These are phyloP conservation scores for Propithecus deckenii DNA, from an alignment of 2,797 vertebrate genomes.

Conservation along the genomic window DNA sequence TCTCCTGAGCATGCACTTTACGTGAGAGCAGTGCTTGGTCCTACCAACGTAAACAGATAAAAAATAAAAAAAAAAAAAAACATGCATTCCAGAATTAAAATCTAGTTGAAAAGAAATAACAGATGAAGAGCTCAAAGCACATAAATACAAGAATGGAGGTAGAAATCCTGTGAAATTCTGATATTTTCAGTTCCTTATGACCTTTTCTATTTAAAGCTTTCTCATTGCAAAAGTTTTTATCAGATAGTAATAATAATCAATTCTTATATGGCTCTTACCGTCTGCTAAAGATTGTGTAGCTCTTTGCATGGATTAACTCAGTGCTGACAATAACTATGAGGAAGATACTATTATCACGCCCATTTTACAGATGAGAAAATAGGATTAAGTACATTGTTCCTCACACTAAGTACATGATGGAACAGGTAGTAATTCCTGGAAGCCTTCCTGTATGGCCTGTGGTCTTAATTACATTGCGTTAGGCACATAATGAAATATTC, in stretches of 20 bases:
- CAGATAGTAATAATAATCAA: neutral
- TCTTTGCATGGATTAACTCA: neutral
- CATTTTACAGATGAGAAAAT: constrained; percentile 3
- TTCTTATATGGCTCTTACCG: neutral
- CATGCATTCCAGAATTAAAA: neutral
- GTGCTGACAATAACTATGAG: neutral
- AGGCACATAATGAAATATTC: neutral
- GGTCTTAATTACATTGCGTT: neutral
- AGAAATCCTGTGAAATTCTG: neutral
- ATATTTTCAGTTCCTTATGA: neutral
- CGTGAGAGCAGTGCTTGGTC: neutral
- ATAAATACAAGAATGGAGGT: neutral
- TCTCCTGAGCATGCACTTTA: neutral
- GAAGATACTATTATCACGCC: neutral
- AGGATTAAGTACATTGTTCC: neutral
- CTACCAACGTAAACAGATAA: neutral
- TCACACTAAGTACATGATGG: neutral
- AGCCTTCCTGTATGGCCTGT: neutral
- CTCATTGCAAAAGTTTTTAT: neutral
- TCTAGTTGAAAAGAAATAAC: neutral
- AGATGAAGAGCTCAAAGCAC: neutral
- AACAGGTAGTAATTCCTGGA: neutral
- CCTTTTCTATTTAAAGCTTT: neutral
- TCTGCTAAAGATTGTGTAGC: neutral
- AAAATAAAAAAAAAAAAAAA: neutral